Conservation (phyloP, 2,888 invertebrate species). For the Amblyjoppa fuscipennis region DNA sequence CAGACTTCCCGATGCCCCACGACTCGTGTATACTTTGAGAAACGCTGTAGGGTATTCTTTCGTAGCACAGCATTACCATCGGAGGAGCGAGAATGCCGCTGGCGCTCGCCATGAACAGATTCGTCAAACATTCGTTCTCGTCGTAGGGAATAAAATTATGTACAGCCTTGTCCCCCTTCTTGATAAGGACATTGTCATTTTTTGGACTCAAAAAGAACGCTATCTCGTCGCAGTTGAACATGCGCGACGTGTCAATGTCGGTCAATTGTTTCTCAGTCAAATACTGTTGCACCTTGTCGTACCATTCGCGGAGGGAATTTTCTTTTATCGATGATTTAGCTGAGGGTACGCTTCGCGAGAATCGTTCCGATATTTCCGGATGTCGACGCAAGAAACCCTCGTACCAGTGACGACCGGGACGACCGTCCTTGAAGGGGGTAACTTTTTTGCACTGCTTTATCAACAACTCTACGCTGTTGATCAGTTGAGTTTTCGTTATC, state of each 20-base stretch:
- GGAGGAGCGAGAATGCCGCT: constrained; percentile 62
- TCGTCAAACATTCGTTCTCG: constrained; percentile 75
- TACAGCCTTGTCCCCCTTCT: constrained; percentile 75
- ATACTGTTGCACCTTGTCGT: constrained; percentile 74
- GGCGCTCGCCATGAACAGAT: constrained; percentile 70
- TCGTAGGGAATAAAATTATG: constrained; percentile 71
- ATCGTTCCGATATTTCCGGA: constrained; percentile 74
- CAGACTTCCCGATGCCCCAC: constrained; percentile 65
- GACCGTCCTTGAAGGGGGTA: constrained; percentile 75
- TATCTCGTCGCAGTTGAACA: constrained; percentile 82
- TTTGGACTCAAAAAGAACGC: constrained; percentile 82
- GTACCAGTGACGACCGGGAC: constrained; percentile 80
- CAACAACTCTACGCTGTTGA: constrained; percentile 75
- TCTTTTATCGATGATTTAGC: constrained; percentile 75
- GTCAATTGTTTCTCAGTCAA: constrained; percentile 71
- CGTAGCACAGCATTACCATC: constrained; percentile 68
- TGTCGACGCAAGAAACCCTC: constrained; percentile 78
- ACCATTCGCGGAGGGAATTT: constrained; percentile 76
- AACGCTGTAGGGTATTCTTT: constrained; percentile 64
- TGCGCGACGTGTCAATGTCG: constrained; percentile 74
- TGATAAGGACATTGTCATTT: constrained; percentile 76
- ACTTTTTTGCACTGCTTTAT: constrained; percentile 64
- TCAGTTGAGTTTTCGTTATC: constrained; percentile 76
- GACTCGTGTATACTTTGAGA: constrained; percentile 59
- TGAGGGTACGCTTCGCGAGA: constrained; percentile 76